Conservation (phyloP, 2,797 vertebrate genomes). For the Sebastes paucispinis region DNA sequence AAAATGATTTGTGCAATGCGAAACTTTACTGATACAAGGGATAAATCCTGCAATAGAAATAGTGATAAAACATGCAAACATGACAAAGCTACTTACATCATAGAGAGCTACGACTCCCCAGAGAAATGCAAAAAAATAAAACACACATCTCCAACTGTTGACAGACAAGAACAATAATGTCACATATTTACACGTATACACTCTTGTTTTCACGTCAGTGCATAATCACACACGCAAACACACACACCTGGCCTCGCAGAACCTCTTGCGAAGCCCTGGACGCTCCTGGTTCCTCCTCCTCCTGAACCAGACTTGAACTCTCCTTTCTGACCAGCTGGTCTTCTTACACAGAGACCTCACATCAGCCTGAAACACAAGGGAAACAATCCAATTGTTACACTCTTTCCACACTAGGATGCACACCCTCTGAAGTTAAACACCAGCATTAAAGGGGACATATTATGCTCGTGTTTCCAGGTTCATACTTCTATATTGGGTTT, state of each 20-base stretch:
- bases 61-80: background rate
- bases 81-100: conserved; percentile 86
- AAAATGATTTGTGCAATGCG: background rate
- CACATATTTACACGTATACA: conserved; percentile 5
- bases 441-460: background rate
- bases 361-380: conserved; percentile 79
- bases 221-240: background rate
- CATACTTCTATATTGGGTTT: too few relatives aligned
- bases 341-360: conserved; percentile 90
- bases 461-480: too few relatives aligned
- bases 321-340: conserved; percentile 83
- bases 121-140: conserved; percentile 87
- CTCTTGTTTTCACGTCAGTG: background rate
- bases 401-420: background rate
- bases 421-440: background rate
- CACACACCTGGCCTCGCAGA: conserved; percentile 89
- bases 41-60: background rate
- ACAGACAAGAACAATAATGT: conserved; percentile 48
- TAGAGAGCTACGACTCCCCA: conserved; percentile 88
- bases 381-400: background rate
- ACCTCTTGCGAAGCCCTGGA: conserved; percentile 87
- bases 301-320: conserved; percentile 90
- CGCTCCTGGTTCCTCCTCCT: conserved; percentile 88
- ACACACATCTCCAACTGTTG: conserved; percentile 92
- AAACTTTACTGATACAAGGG: background rate